Percentiles rank a stretch among this genome's conserved stretches.
Evolutionary conservation across 2,888 invertebrate species (phyloP).

Genomic region (Drosophila algonquin): DNA sequence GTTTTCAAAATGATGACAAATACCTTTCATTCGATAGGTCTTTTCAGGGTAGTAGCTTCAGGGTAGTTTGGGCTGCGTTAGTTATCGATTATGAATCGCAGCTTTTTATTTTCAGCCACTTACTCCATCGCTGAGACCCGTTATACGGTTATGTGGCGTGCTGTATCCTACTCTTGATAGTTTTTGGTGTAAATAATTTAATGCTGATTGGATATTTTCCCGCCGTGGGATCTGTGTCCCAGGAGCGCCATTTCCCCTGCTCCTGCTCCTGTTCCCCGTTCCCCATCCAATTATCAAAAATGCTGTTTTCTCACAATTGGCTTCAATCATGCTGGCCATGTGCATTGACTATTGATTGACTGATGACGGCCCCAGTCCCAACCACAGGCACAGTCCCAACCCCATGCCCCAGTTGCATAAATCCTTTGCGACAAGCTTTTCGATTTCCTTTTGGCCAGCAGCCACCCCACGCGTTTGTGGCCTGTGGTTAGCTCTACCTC

Average conservation of each 20-base stretch:
- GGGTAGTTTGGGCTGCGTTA: no score
- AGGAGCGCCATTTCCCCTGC: no score
- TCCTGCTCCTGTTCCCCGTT: neutral
- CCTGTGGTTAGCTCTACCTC: slow-evolving; percentile 54
- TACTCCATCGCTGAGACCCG: neutral
- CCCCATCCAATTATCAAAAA: slow-evolving; percentile 65
- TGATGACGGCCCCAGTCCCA: slow-evolving; percentile 39
- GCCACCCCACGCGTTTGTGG: slow-evolving; percentile 34
- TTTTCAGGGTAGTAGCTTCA: no score
- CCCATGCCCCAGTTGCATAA: slow-evolving; percentile 28
- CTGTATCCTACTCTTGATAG: slow-evolving; percentile 4
- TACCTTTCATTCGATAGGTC: neutral
- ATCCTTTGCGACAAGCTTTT: slow-evolving; percentile 45
- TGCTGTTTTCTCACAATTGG: slow-evolving; percentile 60
- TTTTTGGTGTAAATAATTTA: slow-evolving; percentile 50
- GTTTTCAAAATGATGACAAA: slow-evolving; percentile 8
- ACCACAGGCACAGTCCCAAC: slow-evolving; percentile 6
- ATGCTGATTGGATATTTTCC: slow-evolving; percentile 50
- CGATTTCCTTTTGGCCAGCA: slow-evolving; percentile 54
- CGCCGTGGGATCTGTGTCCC: neutral
- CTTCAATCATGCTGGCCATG: slow-evolving; percentile 63
- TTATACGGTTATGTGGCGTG: neutral
- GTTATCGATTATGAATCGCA: neutral
- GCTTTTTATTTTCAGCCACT: neutral
- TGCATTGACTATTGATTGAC: slow-evolving; percentile 48